A percentile compares a stretch with the other conserved stretches of the same genome.
phyloP scores from a whole-genome alignment of 2,888 invertebrate genomes.

The Eueremaeus valkanovi region DNA sequence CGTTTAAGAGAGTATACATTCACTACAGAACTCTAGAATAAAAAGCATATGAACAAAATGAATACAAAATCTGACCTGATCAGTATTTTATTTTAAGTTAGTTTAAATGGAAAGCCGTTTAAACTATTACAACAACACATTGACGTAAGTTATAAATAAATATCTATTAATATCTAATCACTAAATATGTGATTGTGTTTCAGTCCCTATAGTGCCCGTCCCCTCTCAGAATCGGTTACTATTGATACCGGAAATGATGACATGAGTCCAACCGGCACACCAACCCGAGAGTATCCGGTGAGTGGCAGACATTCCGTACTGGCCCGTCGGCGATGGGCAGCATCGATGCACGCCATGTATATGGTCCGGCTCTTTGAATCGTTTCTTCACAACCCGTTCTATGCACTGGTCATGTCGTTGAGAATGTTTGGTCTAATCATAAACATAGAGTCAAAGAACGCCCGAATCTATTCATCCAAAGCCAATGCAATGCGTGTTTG shows the following conservation, averaged over 20 bases:
- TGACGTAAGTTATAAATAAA: neutral
- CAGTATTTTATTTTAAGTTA: too few relatives aligned
- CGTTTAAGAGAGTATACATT: too few relatives aligned
- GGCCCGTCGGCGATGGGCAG: neutral
- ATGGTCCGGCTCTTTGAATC: neutral
- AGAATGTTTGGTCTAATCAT: neutral
- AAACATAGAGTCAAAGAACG: neutral
- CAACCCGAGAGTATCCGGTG: neutral
- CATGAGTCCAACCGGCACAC: too few relatives aligned
- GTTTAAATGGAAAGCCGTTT: neutral
- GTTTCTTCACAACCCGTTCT: conserved; percentile 24
- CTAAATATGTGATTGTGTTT: neutral
- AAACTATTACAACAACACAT: neutral
- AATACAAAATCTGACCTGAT: neutral
- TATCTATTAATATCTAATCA: neutral
- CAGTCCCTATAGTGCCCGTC: neutral
- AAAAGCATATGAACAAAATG: neutral
- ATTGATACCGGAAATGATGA: too few relatives aligned
- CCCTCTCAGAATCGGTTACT: neutral
- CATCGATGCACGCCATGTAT: conserved; percentile 25
- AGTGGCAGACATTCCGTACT: neutral
- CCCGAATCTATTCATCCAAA: neutral
- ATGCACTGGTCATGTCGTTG: neutral
- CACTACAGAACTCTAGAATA: too few relatives aligned
- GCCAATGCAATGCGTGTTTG: neutral